phyloP scores from a whole-genome alignment of 2,113 vertebrate genomes.

The Sardina pilchardus region DNA sequence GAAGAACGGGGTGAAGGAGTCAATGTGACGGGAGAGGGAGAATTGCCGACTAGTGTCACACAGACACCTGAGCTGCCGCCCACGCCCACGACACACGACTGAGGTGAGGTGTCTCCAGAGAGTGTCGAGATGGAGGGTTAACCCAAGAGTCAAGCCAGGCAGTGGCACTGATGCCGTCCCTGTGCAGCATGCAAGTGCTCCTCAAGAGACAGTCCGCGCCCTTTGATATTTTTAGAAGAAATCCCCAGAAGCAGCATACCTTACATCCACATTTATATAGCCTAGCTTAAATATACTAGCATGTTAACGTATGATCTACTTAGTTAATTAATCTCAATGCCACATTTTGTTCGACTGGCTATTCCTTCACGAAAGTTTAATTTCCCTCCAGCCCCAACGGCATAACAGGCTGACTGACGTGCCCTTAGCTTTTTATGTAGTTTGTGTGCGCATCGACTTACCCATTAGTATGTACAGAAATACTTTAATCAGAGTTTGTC shows the following conservation, averaged over 20 bases:
- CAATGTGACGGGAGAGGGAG: background rate
- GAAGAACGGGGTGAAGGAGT: background rate
- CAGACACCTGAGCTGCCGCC: background rate
- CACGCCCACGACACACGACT: background rate
- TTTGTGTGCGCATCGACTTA: conserved; percentile 51
- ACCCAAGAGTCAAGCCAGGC: background rate
- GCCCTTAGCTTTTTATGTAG: background rate
- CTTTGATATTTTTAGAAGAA: background rate
- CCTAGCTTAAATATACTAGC: too few species aligned
- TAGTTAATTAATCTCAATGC: background rate
- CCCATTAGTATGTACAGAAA: conserved; percentile 61
- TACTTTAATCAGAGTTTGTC: conserved; percentile 46
- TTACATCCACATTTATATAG: too few species aligned
- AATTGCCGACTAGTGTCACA: background rate
- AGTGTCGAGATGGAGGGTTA: background rate
- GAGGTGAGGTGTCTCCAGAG: background rate
- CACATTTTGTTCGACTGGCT: background rate
- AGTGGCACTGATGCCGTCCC: background rate
- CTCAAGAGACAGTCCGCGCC: background rate
- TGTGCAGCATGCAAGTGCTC: background rate
- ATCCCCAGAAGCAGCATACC: background rate
- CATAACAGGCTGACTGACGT: background rate
- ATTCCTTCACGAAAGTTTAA: background rate
- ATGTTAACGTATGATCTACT: too few species aligned
- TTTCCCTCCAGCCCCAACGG: background rate